Percentiles rank a stretch among this genome's conserved stretches.
Evolutionary conservation across 64 coral and sea anemone species (phyloP).

Genomic region (Acropora tenuis): DNA sequence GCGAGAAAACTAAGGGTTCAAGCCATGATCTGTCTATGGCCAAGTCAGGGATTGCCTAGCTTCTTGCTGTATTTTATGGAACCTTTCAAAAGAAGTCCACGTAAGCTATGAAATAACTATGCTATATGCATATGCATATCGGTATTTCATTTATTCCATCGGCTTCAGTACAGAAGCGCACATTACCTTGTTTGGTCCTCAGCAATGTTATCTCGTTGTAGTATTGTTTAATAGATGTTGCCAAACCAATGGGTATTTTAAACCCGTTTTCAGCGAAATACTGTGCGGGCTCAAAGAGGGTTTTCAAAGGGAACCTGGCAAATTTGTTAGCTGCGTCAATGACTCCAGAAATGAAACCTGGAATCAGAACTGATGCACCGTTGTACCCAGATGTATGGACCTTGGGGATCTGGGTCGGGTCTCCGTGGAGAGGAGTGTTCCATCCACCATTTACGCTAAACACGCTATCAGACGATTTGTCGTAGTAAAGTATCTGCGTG

Average conservation of each 20-base stretch:
- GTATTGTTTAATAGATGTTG: constrained; percentile 56
- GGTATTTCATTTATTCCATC: too few relatives aligned
- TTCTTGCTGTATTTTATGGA: too few relatives aligned
- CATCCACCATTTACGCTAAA: constrained; percentile 84
- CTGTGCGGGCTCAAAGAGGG: constrained; percentile 84
- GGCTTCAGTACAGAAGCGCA: too few relatives aligned
- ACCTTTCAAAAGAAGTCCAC: too few relatives aligned
- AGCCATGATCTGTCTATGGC: too few relatives aligned
- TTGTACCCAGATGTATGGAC: constrained; percentile 61
- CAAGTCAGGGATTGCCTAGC: too few relatives aligned
- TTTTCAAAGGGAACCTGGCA: constrained; percentile 72
- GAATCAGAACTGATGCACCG: constrained; percentile 82
- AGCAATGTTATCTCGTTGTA: constrained; percentile 78
- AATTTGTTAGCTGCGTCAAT: constrained; percentile 66
- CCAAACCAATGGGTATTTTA: constrained; percentile 69
- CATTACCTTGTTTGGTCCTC: constrained; percentile 72
- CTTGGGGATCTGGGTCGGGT: constrained; percentile 64
- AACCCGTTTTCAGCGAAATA: constrained; percentile 91
- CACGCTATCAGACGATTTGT: constrained; percentile 52
- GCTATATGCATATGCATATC: too few relatives aligned
- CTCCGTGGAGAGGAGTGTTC: constrained; percentile 68
- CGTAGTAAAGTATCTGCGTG: constrained; percentile 88
- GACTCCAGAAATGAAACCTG: constrained; percentile 88
- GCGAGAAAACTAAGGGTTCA: too few relatives aligned
- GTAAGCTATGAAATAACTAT: too few relatives aligned